Evolutionary conservation across 2,797 vertebrate species (phyloP), one percentile per base, ranked within the genome.

Genomic region (Carapus acus): DNA sequence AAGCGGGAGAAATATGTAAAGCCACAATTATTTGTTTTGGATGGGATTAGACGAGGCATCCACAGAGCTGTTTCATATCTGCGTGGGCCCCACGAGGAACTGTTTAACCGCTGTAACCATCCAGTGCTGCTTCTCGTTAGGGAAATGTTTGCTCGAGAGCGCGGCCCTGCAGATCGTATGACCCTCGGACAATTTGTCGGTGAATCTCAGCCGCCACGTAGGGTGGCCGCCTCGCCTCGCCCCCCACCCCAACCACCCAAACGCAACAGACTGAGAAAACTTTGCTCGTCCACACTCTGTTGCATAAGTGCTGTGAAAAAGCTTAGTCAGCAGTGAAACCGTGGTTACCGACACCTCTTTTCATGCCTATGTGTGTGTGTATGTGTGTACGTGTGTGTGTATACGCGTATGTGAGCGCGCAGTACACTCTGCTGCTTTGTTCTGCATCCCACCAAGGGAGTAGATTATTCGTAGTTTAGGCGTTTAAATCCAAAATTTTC

Each of bases 121-220:
- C 53, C 62, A 71, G 24, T 49, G 47, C 62, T 63, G 74, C 50
- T 82, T 73, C 63, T 78, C 69, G 64, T 81, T 79, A 76, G 79
- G 70, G 60, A 64, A 79, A 84, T 79, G 46, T 71, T 73, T 69
- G 39, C 49, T 71, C 57, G 54, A 45, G 59, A 75, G 54, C 48
- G 27, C 60, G 77, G 62, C 69, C 60, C 49, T 62, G 61, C 64
- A 65, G 66, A 70, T 72, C 62, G 67, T 51, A 53, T 67, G 71
- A 73, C 65, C 58, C 37, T 40, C 43, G 45, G 50, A 69, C 58
- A 73, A 73, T 65, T 59, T 65, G 61, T 47, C 63, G 52, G 45
- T 47, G 16, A 65, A 71, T 33, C 52, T 34, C 64, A 50, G 43
- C 62, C 55, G 50, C 51, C 45, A 56, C 1, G 4, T 33, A 33